These are phyloP conservation scores for Hippocampus guttulatus DNA, from an alignment of 2,113 vertebrate species.

Conservation along the genomic window DNA sequence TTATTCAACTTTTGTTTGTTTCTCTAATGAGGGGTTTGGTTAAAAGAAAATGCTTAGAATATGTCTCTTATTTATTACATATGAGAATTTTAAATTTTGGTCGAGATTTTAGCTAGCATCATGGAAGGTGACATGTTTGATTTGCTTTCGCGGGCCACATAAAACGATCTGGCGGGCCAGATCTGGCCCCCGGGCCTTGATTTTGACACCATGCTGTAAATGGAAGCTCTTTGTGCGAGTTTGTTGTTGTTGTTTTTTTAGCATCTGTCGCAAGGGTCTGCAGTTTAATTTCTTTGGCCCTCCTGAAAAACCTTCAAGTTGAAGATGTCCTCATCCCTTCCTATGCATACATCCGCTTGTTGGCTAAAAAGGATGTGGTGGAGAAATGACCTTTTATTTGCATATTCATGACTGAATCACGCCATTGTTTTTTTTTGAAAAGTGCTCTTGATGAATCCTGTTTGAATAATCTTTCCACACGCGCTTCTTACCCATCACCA, in stretches of 20 bases:
- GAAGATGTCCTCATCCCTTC: constrained; percentile 38
- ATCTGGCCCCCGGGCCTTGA: too few relatives aligned
- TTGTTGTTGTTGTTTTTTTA: background rate
- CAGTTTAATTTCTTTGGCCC: too few relatives aligned
- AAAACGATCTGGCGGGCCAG: too few relatives aligned
- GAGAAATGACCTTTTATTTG: constrained; percentile 5
- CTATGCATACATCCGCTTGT: background rate
- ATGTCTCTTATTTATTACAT: background rate
- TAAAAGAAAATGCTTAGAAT: background rate
- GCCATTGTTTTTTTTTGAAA: background rate
- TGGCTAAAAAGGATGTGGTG: constrained; percentile 2
- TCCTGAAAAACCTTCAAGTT: constrained; percentile 17
- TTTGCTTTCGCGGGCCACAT: too few relatives aligned
- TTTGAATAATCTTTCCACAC: background rate
- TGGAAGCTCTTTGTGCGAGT: background rate
- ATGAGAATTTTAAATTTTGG: too few relatives aligned
- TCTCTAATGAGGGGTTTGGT: too few relatives aligned
- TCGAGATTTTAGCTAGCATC: too few relatives aligned
- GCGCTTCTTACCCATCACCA: background rate
- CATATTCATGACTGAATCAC: constrained; percentile 1
- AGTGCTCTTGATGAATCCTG: background rate
- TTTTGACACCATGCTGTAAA: too few relatives aligned
- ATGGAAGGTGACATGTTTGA: too few relatives aligned
- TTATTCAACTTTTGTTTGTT: too few relatives aligned
- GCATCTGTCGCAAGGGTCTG: too few relatives aligned